Evolutionary conservation across 2,888 invertebrate species (phyloP), one percentile per base, ranked within the genome.

Genomic region (Lymantria monacha): DNA sequence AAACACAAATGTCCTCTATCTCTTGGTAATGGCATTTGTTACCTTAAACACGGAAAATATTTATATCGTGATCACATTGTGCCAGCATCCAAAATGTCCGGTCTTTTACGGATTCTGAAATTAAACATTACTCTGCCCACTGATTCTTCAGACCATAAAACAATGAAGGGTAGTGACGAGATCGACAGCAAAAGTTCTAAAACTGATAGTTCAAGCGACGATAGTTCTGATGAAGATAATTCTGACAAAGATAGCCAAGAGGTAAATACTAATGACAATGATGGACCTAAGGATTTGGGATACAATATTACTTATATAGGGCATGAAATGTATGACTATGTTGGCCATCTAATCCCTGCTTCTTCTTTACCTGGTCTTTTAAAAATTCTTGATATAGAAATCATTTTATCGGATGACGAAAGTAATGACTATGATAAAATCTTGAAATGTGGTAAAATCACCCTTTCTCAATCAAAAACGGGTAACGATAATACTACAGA

Each of bases 341-440:
- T 40, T 37, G 49, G 41, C 15, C 46, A 48, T 37, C 3, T 49
- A n/a, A 47, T 53, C 7, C 46, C 43, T 0, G n/a, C 30, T 8
- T 33, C 33, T 8, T 45, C 42, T 10, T 37, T 52, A 7, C 44
- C 45, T 30, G 48, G 42, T 11, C 48, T 52, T 9, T 37, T 54
- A 1, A 31, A 38, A 5, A 45, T 52, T 42, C 38, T 52, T 30
- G 12, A 41, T n/a, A 14, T 42, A 37, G 13, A 48, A 37, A 42
- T 48, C 9, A 15, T 8, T 15, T 5, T 45, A 12, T 45, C 48
- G 10, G 38, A 36, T 12, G 36, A 44, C 12, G 10, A 10, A 13
- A 36, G 10, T 14, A 11, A 31, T 36, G 36, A 9, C 7, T 22
- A 22, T 22, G 22, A 22, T 22, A 22, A 22, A 22, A 22, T 3